These are phyloP conservation scores for Chloroclysta siterata DNA, from an alignment of 2,888 invertebrate species.

Conservation along the genomic window DNA sequence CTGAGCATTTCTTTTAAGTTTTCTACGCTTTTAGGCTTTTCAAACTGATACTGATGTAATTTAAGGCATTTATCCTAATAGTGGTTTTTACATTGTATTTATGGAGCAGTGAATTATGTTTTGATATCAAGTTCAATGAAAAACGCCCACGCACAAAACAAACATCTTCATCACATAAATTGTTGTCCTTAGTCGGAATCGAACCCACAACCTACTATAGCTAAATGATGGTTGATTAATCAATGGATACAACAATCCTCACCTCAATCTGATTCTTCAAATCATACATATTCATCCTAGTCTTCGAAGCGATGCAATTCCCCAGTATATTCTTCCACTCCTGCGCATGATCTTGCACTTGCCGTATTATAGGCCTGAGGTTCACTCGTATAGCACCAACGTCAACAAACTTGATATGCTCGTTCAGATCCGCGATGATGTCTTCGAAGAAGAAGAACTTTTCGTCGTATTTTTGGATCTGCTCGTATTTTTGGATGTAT, in stretches of 20 bases:
- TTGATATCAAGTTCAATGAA: too few relatives aligned
- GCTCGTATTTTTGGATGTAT: conserved; percentile 87
- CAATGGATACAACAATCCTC: conserved; percentile 17
- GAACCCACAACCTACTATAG: too few relatives aligned
- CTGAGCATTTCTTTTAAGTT: too few relatives aligned
- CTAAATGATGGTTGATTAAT: too few relatives aligned
- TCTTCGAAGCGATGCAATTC: conserved; percentile 87
- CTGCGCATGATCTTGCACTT: conserved; percentile 87
- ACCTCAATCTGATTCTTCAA: conserved; percentile 90
- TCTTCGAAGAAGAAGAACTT: conserved; percentile 93
- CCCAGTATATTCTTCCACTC: conserved; percentile 93
- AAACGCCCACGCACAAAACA: too few relatives aligned
- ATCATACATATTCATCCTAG: conserved; percentile 87
- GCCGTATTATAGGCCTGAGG: conserved; percentile 88
- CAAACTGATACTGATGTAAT: too few relatives aligned
- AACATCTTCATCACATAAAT: too few relatives aligned
- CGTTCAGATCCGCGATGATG: conserved; percentile 87
- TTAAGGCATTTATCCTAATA: too few relatives aligned
- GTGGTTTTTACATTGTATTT: too few relatives aligned
- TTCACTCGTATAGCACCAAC: conserved; percentile 90
- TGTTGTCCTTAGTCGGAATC: too few relatives aligned
- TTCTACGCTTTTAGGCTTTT: too few relatives aligned
- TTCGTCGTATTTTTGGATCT: conserved; percentile 89
- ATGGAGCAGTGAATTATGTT: too few relatives aligned
- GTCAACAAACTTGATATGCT: conserved; percentile 85